Evolutionary conservation across 2,888 invertebrate genomes (phyloP), one percentile per base, ranked within the genome.

Genomic region (Nemurella pictetii): DNA sequence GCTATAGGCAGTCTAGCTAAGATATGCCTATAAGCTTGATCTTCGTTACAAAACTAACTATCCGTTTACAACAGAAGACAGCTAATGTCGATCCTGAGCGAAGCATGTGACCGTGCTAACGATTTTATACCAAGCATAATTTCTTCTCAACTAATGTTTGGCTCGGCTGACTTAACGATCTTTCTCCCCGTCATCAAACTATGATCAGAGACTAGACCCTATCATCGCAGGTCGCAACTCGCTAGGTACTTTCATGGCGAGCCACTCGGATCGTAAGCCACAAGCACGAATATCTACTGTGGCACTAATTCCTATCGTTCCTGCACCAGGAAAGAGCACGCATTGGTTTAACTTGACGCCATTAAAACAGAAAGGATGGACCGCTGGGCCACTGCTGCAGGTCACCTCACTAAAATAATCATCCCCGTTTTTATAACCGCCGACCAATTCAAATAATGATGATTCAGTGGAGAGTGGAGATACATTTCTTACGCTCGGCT

Each of bases 371-470:
- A 55, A 55, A 55, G 55, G 12, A 55, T 35, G 12, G 55, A 55
- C 55, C 55, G 55, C n/a, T 55, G 55, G 20, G 55, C 55, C 55
- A 55, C 15, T 55, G 55, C 55, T 55, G 9, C 55, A 55, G 55
- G 55, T 55, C 55, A 55, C 55, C 55, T 55, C 55, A 55, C 55
- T 55, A 55, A 55, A 55, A 55, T 80, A 32, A 80, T 80, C 80
- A 80, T 35, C 36, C 36, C 80, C 25, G 32, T 80, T 80, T 80
- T 80, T 80, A 30, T 35, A 80, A 30, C 32, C 80, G 20, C 80
- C 32, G 32, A 80, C 80, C 30, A 80, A 80, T 80, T 80, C 80
- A 80, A 80, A 80, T 80, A 80, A 80, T 80, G 80, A 80, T 80
- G n/a, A 80, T 80, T 75, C 55, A 55, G 55, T 55, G 55, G 55